Conservation (phyloP, 1,140 invertebrate species). For the Gryon sp. region DNA sequence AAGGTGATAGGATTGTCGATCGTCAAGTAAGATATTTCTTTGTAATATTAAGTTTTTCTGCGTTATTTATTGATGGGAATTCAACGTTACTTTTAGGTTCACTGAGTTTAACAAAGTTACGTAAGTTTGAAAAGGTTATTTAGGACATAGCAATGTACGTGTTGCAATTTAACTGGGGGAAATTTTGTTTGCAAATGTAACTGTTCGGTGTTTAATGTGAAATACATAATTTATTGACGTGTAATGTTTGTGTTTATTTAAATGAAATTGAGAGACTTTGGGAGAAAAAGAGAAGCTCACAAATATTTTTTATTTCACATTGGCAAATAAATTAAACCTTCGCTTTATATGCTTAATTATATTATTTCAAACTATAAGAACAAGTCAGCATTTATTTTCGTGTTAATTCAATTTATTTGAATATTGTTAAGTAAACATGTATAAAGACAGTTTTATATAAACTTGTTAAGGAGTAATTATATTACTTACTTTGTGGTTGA, state of each 20-base stretch:
- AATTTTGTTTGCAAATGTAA: constrained; percentile 21
- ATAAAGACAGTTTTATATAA: no score
- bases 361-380: no score
- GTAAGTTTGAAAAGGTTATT: constrained; percentile 3
- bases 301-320: no score
- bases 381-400: no score
- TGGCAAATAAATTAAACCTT: no score
- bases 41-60: constrained; percentile 8
- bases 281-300: no score
- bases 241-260: neutral
- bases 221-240: constrained; percentile 20
- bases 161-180: constrained; percentile 1
- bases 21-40: constrained; percentile 11
- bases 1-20: constrained; percentile 5
- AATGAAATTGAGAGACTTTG: neutral
- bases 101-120: neutral
- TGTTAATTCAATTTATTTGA: no score
- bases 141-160: neutral
- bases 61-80: constrained; percentile 8
- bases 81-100: neutral
- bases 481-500: no score
- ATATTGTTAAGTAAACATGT: no score
- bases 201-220: constrained; percentile 3
- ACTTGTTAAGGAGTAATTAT: no score
- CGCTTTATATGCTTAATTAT: no score